These are phyloP conservation scores for Oncorhynchus tshawytscha DNA, from an alignment of 2,113 vertebrate species.

Conservation along the genomic window DNA sequence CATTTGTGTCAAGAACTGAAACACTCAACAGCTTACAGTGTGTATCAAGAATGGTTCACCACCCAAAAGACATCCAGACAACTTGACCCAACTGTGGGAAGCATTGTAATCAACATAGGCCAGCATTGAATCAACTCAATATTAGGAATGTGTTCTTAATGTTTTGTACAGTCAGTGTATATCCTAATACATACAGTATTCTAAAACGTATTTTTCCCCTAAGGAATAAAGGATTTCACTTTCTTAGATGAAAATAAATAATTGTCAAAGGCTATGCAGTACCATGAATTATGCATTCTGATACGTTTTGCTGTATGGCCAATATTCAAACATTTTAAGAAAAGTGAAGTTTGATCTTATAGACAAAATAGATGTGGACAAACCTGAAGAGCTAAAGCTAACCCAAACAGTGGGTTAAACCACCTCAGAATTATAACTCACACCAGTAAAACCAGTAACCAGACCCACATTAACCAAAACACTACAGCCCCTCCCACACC, in stretches of 20 bases:
- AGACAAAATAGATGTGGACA: not conserved
- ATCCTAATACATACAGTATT: not conserved
- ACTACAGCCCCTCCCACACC: conserved; percentile 77
- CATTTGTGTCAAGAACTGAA: no score
- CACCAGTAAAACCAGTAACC: conserved; percentile 3
- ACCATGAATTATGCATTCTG: not conserved
- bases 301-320: not conserved
- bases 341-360: not conserved
- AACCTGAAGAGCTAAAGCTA: not conserved
- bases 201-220: not conserved
- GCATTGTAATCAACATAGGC: no score
- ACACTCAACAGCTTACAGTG: no score
- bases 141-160: no score
- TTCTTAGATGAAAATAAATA: not conserved
- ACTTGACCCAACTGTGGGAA: no score
- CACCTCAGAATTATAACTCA: not conserved
- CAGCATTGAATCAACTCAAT: no score
- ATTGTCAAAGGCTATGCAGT: not conserved
- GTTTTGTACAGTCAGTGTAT: no score
- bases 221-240: not conserved
- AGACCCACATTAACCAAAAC: conserved; percentile 48
- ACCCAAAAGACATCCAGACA: no score
- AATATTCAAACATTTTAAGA: not conserved
- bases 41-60: no score
- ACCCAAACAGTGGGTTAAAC: not conserved